A percentile compares a stretch with the other conserved stretches of the same genome.
Evolutionary conservation across 1,140 invertebrate species (phyloP).

Genomic region (Brachionus manjavacas): DNA sequence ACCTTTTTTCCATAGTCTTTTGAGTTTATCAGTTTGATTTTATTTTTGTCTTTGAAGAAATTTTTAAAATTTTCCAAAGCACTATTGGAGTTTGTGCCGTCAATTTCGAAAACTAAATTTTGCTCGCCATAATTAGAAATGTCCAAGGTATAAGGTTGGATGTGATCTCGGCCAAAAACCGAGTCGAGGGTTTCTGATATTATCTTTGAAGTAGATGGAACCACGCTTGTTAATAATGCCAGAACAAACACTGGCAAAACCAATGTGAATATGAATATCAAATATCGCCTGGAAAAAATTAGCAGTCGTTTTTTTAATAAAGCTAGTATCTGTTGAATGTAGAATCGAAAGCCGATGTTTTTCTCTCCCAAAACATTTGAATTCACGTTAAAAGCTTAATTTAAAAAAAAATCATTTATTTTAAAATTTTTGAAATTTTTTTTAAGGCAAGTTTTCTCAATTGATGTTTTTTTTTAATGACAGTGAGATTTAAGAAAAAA

Average conservation of each 20-base stretch:
- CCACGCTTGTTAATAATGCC: not conserved
- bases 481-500: no score
- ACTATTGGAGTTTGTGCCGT: not conserved
- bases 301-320: not conserved
- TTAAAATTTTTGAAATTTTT: no score
- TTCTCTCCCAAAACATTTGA: not conserved
- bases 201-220: constrained; percentile 33
- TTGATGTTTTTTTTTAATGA: no score
- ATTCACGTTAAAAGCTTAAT: constrained; percentile 20
- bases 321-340: not conserved
- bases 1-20: not conserved
- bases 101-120: not conserved
- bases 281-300: not conserved
- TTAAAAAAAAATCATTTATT: not conserved
- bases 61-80: not conserved
- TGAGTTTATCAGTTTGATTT: not conserved
- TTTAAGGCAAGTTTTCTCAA: no score
- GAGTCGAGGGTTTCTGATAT: not conserved
- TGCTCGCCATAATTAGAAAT: not conserved
- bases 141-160: not conserved
- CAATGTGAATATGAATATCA: not conserved
- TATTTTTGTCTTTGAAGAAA: not conserved
- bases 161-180: not conserved
- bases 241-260: not conserved
- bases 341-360: not conserved